Evolutionary conservation across 1,140 invertebrate species (phyloP).

Genomic region (Diorhabda sublineata): DNA sequence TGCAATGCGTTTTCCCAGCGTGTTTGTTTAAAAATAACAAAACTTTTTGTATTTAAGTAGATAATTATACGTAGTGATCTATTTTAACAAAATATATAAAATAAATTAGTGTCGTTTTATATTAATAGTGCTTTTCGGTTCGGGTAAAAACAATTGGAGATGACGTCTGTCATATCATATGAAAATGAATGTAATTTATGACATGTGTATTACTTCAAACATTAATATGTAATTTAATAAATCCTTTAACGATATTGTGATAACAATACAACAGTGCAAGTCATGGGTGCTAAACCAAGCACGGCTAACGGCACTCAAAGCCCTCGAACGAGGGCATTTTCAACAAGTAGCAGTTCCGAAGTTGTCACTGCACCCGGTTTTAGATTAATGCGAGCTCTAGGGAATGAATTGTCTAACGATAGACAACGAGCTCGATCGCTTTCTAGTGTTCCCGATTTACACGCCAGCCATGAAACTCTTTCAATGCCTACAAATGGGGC

Average conservation of each 20-base stretch:
- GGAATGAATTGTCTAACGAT: slow-evolving; percentile 65
- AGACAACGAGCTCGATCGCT: slow-evolving; percentile 72
- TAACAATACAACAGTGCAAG: slow-evolving; percentile 15
- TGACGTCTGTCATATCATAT: slow-evolving; percentile 27
- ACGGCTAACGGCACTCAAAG: slow-evolving; percentile 69
- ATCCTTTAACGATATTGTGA: slow-evolving; percentile 10
- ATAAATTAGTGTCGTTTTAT: neutral
- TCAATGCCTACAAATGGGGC: slow-evolving; percentile 52
- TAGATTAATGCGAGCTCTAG: slow-evolving; percentile 67
- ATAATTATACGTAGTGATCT: neutral
- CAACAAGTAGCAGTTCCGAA: slow-evolving; percentile 67
- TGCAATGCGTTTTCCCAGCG: slow-evolving; percentile 1
- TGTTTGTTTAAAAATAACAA: neutral
- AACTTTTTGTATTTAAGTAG: neutral
- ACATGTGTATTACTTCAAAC: slow-evolving; percentile 24
- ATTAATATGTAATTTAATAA: slow-evolving; percentile 21
- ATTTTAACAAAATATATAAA: neutral
- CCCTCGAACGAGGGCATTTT: slow-evolving; percentile 70
- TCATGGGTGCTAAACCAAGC: slow-evolving; percentile 80
- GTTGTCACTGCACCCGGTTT: slow-evolving; percentile 65
- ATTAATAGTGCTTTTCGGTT: neutral
- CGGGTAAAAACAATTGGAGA: neutral
- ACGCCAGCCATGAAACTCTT: slow-evolving; percentile 56
- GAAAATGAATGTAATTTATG: slow-evolving; percentile 30
- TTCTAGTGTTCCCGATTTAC: slow-evolving; percentile 76